Evolutionary conservation across 2,797 vertebrate species (phyloP).

Genomic region (Microctenopoma lineatum): DNA sequence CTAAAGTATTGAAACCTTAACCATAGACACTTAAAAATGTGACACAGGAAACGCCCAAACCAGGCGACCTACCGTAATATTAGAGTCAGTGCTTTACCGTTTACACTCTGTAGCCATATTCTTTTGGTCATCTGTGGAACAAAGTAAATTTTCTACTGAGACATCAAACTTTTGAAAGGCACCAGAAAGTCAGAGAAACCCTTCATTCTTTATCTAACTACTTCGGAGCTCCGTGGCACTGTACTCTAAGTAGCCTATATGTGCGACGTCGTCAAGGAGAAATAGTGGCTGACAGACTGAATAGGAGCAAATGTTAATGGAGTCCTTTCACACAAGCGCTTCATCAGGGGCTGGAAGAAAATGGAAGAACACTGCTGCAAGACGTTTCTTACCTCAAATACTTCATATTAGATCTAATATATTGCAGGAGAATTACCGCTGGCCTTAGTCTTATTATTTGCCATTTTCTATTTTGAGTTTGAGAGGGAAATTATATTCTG

Average conservation of each 20-base stretch:
- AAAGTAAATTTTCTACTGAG: neutral
- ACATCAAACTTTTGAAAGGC: slow-evolving; percentile 46
- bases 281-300: slow-evolving; percentile 25
- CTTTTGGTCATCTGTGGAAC: neutral
- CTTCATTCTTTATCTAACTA: slow-evolving; percentile 17
- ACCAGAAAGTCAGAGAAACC: slow-evolving; percentile 29
- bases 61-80: too few relatives aligned
- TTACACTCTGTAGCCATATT: neutral
- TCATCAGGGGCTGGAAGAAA: slow-evolving; percentile 16
- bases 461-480: slow-evolving; percentile 5
- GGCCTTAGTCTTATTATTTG: slow-evolving; percentile 13
- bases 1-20: neutral
- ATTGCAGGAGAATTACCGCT: slow-evolving; percentile 18
- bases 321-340: slow-evolving; percentile 33
- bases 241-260: neutral
- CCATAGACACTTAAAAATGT: too few relatives aligned
- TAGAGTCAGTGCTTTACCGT: too few relatives aligned
- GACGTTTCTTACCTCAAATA: slow-evolving; percentile 21
- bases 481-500: slow-evolving; percentile 4
- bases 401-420: slow-evolving; percentile 37
- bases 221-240: slow-evolving; percentile 20
- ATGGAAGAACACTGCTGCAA: slow-evolving; percentile 7
- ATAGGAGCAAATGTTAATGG: slow-evolving; percentile 53
- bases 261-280: slow-evolving; percentile 26
- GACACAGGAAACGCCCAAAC: too few relatives aligned